Percentiles rank a stretch among this genome's conserved stretches.
These are phyloP conservation scores for Temnothorax ravouxi DNA, from an alignment of 2,888 invertebrate species.

Conservation along the genomic window DNA sequence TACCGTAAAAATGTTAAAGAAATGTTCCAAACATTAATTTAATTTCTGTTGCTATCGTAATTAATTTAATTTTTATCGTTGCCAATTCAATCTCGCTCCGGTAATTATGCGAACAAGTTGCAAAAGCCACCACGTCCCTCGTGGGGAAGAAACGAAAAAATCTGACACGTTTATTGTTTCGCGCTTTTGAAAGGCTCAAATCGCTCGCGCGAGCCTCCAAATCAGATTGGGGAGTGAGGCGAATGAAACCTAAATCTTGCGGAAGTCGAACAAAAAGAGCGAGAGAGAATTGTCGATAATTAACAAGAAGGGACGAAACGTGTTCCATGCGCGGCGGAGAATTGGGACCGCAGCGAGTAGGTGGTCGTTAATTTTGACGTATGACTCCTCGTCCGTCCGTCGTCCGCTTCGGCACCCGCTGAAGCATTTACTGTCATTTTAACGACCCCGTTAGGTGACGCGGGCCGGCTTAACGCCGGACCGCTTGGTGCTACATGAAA, in stretches of 20 bases:
- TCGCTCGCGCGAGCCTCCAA: not conserved
- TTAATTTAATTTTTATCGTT: not conserved
- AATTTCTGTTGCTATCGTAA: not conserved
- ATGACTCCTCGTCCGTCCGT: slow-evolving; percentile 70
- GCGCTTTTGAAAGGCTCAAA: not conserved
- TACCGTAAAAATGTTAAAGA: not conserved
- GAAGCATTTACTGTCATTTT: slow-evolving; percentile 79
- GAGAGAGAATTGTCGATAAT: slow-evolving; percentile 35
- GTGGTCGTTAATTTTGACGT: slow-evolving; percentile 79
- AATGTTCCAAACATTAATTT: not conserved
- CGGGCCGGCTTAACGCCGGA: slow-evolving; percentile 60
- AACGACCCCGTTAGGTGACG: slow-evolving; percentile 76
- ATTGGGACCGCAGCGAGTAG: slow-evolving; percentile 30
- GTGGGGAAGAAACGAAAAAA: not conserved
- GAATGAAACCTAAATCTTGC: slow-evolving; percentile 28
- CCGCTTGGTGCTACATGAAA: slow-evolving; percentile 44
- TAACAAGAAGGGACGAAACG: slow-evolving; percentile 36
- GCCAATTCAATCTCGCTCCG: not conserved
- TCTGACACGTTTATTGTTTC: not conserved
- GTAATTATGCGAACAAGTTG: not conserved
- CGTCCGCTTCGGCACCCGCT: slow-evolving; percentile 73
- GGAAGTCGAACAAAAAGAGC: slow-evolving; percentile 5
- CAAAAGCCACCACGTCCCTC: not conserved
- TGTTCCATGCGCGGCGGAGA: not conserved
- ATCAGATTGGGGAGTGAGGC: not conserved